These are phyloP conservation scores for Biston betularia DNA, from an alignment of 2,888 invertebrate species.

Conservation along the genomic window DNA sequence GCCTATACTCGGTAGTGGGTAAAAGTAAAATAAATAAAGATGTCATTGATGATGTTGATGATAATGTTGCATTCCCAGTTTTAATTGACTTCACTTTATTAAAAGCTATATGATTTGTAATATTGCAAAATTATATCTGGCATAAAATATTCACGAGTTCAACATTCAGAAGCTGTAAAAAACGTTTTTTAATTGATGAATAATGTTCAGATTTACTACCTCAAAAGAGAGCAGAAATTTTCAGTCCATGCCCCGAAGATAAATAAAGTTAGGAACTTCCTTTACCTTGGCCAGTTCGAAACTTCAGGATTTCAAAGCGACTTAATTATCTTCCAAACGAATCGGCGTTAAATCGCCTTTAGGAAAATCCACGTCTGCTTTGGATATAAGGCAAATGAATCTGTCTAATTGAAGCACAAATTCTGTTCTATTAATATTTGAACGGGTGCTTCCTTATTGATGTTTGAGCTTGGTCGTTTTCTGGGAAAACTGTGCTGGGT, in stretches of 20 bases:
- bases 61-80: no score
- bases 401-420: conserved; percentile 63
- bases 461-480: conserved; percentile 67
- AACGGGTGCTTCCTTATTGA: conserved; percentile 70
- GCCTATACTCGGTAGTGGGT: no score
- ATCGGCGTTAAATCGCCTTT: conserved; percentile 50
- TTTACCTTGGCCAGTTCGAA: conserved; percentile 47
- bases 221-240: conserved; percentile 55
- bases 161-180: conserved; percentile 27
- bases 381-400: conserved; percentile 60
- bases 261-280: conserved; percentile 59
- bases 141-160: neutral
- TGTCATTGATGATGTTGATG: no score
- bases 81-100: no score
- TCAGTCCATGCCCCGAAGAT: conserved; percentile 54
- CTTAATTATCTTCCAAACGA: conserved; percentile 56
- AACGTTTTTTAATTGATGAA: conserved; percentile 41
- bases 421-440: conserved; percentile 63
- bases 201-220: conserved; percentile 44
- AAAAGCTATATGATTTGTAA: neutral
- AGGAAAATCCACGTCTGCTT: conserved; percentile 55
- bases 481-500: conserved; percentile 66
- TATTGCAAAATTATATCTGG: neutral
- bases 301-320: conserved; percentile 56
- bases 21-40: no score